phyloP scores from a whole-genome alignment of 2,113 vertebrate genomes.

The Pimephales promelas region DNA sequence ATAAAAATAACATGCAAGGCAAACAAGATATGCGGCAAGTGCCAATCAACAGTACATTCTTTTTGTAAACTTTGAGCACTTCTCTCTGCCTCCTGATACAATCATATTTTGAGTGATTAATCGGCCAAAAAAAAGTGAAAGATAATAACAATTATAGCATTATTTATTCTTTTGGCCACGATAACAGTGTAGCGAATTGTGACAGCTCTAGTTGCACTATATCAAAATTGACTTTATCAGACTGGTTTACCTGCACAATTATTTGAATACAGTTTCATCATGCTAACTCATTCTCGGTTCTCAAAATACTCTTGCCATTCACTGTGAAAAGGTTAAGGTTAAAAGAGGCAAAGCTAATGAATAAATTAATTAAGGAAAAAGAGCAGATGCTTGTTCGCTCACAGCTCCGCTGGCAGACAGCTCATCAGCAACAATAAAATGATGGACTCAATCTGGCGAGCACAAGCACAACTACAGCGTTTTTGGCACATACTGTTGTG shows the following conservation, averaged over 20 bases:
- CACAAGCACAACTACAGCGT: constrained; percentile 32
- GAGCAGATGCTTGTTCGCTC: constrained; percentile 6
- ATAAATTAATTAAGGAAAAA: constrained; percentile 25
- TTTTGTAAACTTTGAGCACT: not conserved
- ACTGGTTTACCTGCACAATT: not conserved
- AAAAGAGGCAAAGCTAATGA: constrained; percentile 29
- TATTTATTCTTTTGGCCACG: not conserved
- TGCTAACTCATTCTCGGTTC: not conserved
- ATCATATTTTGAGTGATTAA: not conserved
- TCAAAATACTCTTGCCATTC: constrained; percentile 1
- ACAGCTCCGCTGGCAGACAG: constrained; percentile 11
- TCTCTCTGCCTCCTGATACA: not conserved
- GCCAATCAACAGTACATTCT: not conserved
- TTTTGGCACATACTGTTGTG: constrained; percentile 31
- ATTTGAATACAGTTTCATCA: constrained; percentile 2
- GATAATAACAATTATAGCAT: too few relatives aligned
- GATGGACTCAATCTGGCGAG: constrained; percentile 21
- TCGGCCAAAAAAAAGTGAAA: not conserved
- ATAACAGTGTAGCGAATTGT: not conserved
- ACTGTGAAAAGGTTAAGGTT: constrained; percentile 34
- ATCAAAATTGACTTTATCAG: not conserved
- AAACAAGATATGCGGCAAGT: not conserved
- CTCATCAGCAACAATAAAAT: constrained; percentile 22
- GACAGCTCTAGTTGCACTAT: not conserved
- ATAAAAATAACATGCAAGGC: not conserved